A percentile compares a stretch with the other conserved stretches of the same genome.
phyloP scores from a whole-genome alignment of 1,140 invertebrate genomes.

The Andrena cerasifolii region DNA sequence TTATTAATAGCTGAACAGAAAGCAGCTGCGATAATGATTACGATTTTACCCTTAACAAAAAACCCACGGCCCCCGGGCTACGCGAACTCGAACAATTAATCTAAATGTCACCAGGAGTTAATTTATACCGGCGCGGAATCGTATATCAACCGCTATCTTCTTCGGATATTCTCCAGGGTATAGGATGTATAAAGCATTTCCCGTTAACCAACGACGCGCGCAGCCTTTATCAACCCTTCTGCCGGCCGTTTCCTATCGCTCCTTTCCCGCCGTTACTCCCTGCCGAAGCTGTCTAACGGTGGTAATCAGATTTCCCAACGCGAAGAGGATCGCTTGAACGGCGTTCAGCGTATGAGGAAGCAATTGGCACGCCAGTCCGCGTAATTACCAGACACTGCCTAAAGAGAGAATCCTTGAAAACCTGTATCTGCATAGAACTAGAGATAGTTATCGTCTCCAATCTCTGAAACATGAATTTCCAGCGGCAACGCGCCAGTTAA shows the following conservation, averaged over 20 bases:
- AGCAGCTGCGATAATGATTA: conserved; percentile 67
- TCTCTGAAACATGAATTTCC: neutral
- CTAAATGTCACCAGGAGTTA: conserved; percentile 77
- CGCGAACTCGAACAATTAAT: conserved; percentile 75
- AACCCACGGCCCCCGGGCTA: conserved; percentile 33
- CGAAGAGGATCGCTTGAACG: conserved; percentile 42
- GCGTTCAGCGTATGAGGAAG: neutral
- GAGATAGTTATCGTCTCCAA: no score
- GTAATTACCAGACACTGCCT: neutral
- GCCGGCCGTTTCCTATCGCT: conserved; percentile 69
- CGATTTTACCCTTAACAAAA: conserved; percentile 57
- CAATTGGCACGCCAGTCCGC: neutral
- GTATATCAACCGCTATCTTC: conserved; percentile 72
- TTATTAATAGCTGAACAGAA: conserved; percentile 37
- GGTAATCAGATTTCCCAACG: conserved; percentile 65
- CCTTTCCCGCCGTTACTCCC: conserved; percentile 39
- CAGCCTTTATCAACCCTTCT: conserved; percentile 76
- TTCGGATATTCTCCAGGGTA: conserved; percentile 67
- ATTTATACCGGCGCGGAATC: conserved; percentile 74
- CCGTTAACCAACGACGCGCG: conserved; percentile 55
- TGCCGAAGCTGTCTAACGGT: conserved; percentile 56
- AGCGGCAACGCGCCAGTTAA: neutral
- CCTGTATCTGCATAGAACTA: neutral
- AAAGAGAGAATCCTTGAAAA: neutral
- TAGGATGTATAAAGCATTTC: conserved; percentile 67